These are phyloP conservation scores for Penaeus indicus DNA, from an alignment of 1,140 invertebrate genomes.

Conservation along the genomic window DNA sequence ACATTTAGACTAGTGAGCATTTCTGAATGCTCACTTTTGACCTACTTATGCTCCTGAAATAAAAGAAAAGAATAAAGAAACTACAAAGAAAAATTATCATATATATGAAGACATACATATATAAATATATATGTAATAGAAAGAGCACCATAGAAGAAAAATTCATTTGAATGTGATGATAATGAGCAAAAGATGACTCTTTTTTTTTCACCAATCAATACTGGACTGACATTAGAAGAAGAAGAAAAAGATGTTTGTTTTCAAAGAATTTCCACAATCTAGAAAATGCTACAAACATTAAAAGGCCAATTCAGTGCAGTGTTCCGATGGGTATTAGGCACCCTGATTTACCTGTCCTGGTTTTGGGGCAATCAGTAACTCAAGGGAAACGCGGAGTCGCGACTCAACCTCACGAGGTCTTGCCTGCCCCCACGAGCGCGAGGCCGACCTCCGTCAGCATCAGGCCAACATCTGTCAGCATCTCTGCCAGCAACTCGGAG, in stretches of 20 bases:
- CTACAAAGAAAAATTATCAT: conserved; percentile 1
- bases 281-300: conserved; percentile 40
- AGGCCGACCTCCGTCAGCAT: conserved; percentile 37
- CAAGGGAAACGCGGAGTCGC: conserved; percentile 50
- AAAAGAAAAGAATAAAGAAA: too few relatives aligned
- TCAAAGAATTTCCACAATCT: conserved; percentile 19
- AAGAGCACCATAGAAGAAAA: conserved; percentile 22
- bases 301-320: conserved; percentile 37
- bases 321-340: conserved; percentile 17
- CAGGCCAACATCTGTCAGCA: conserved; percentile 29
- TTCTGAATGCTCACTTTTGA: conserved; percentile 10
- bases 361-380: conserved; percentile 45
- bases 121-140: conserved; percentile 29
- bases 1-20: background rate
- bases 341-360: conserved; percentile 55
- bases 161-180: too few relatives aligned
- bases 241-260: background rate
- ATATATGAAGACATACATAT: conserved; percentile 12
- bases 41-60: conserved; percentile 38
- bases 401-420: conserved; percentile 44
- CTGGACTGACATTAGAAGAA: conserved; percentile 34
- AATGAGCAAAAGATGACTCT: too few relatives aligned
- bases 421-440: conserved; percentile 36
- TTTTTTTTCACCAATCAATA: conserved; percentile 22
- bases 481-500: conserved; percentile 16